Evolutionary conservation across 2,888 invertebrate species (phyloP).

Genomic region (Heteromurus nitidus): DNA sequence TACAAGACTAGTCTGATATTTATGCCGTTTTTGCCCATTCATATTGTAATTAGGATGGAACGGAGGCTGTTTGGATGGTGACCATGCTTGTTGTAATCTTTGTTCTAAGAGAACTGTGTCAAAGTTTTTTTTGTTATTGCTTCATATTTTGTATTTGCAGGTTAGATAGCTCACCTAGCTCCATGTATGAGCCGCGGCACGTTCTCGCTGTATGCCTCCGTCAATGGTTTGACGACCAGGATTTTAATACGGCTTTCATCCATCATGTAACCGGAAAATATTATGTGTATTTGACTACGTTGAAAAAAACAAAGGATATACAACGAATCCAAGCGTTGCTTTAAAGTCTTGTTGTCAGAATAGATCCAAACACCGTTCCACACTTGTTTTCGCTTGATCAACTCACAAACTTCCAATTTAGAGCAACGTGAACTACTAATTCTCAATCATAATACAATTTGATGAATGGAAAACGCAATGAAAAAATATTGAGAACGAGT

Average conservation of each 20-base stretch:
- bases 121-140: background rate
- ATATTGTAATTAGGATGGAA: background rate
- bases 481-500: too few species aligned
- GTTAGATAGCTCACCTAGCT: constrained; percentile 48
- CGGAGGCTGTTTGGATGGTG: background rate
- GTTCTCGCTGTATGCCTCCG: constrained; percentile 51
- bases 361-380: too few species aligned
- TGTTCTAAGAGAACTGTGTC: background rate
- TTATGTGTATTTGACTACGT: background rate
- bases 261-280: too few species aligned
- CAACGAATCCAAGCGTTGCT: too few species aligned
- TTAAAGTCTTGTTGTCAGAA: too few species aligned
- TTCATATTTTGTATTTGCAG: too few species aligned
- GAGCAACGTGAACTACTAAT: background rate
- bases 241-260: constrained; percentile 52
- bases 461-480: too few species aligned
- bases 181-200: constrained; percentile 48
- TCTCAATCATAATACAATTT: too few species aligned
- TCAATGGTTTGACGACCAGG: constrained; percentile 45
- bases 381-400: too few species aligned
- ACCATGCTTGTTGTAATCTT: background rate
- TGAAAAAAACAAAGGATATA: background rate
- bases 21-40: background rate
- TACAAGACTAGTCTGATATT: background rate
- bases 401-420: background rate